Conservation (phyloP, 2,113 vertebrate genomes). For the Dicaeum eximium region DNA sequence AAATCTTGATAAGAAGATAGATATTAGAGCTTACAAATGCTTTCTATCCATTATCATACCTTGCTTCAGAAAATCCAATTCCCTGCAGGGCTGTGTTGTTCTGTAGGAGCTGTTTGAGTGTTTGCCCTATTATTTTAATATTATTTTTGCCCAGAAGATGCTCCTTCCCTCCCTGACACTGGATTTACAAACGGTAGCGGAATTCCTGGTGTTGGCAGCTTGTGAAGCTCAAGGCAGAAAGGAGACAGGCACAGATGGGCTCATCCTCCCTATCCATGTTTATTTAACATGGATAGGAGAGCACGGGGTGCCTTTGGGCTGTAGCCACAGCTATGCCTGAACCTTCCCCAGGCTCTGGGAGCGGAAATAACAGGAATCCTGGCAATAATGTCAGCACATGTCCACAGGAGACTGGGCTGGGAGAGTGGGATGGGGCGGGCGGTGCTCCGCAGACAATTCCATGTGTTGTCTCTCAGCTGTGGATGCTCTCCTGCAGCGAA, state of each 20-base stretch:
- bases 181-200: background rate
- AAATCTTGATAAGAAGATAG: background rate
- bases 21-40: background rate
- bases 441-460: background rate
- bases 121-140: background rate
- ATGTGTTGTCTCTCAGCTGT: accelerated
- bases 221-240: background rate
- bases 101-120: background rate
- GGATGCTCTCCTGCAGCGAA: background rate
- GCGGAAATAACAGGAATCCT: background rate
- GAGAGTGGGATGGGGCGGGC: background rate
- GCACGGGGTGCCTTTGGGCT: background rate
- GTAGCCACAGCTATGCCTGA: background rate
- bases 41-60: background rate
- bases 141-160: background rate
- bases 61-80: background rate
- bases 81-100: background rate
- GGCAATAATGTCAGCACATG: background rate
- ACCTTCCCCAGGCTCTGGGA: background rate
- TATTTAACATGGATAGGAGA: background rate
- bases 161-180: background rate
- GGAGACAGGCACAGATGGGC: background rate
- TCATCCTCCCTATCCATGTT: background rate
- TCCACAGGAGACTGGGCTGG: background rate
- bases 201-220: background rate